Evolutionary conservation across 1,140 invertebrate genomes (phyloP).

Genomic region (Ostrea edulis): DNA sequence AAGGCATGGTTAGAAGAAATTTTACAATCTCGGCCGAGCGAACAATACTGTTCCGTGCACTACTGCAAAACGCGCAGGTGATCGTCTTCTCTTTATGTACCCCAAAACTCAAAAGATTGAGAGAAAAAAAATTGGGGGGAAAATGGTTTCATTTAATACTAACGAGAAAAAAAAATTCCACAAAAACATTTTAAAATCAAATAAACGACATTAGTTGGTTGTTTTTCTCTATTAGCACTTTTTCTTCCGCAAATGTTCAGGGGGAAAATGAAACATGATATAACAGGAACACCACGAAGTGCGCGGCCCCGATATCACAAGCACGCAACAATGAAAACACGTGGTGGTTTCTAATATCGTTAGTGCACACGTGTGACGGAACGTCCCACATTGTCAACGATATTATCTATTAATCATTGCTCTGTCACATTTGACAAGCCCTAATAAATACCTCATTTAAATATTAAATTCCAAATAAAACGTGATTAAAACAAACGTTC

Average conservation of each 20-base stretch:
- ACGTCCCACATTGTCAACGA: slow-evolving; percentile 23
- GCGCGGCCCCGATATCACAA: not conserved
- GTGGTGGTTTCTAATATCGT: slow-evolving; percentile 16
- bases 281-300: slow-evolving; percentile 5
- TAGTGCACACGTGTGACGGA: slow-evolving; percentile 1
- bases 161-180: not conserved
- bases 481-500: not conserved
- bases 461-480: slow-evolving; percentile 30
- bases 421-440: slow-evolving; percentile 23
- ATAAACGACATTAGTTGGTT: not conserved
- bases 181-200: not conserved
- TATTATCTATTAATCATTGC: slow-evolving; percentile 25
- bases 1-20: slow-evolving; percentile 33
- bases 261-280: slow-evolving; percentile 5
- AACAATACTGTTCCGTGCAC: slow-evolving; percentile 13
- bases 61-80: slow-evolving; percentile 16
- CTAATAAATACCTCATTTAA: not conserved
- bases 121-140: too few relatives aligned
- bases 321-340: slow-evolving; percentile 27
- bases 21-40: slow-evolving; percentile 16
- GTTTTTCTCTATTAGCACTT: not conserved
- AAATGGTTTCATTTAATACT: not conserved
- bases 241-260: not conserved
- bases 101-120: not conserved
- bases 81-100: not conserved